Evolutionary conservation across 23 tunicate genomes (phyloP).

Genomic region (Ciona savignyi): DNA sequence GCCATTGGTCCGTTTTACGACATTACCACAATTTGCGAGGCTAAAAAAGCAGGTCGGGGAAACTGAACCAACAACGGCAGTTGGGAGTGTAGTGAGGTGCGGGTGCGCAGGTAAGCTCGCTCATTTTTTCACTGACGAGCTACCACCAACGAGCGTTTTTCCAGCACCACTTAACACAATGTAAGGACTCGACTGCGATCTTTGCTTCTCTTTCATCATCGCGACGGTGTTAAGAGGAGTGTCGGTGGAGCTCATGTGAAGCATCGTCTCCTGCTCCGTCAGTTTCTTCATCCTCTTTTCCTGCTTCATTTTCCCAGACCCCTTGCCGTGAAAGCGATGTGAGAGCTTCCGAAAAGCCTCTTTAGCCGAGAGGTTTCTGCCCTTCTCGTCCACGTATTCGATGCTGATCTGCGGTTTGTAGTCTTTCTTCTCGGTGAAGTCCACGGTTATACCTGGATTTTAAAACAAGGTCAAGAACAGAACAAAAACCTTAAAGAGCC

Average conservation of each 20-base stretch:
- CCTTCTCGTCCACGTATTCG: slow-evolving; percentile 79
- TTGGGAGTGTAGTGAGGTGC: no score
- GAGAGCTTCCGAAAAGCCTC: slow-evolving; percentile 96
- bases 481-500: background rate
- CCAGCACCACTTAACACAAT: slow-evolving; percentile 94
- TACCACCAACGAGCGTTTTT: slow-evolving; percentile 78
- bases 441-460: slow-evolving; percentile 38
- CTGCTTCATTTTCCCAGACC: slow-evolving; percentile 85
- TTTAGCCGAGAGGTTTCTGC: slow-evolving; percentile 51
- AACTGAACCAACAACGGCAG: no score
- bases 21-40: no score
- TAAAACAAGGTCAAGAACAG: background rate
- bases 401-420: slow-evolving; percentile 74
- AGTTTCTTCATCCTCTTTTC: slow-evolving; percentile 84
- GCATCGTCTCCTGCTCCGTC: slow-evolving; percentile 70
- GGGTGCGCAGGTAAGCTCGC: background rate
- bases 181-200: slow-evolving; percentile 69
- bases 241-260: slow-evolving; percentile 90
- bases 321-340: slow-evolving; percentile 96
- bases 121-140: background rate
- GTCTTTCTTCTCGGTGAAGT: slow-evolving; percentile 82
- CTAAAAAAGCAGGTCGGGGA: no score
- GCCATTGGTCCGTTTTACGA: no score
- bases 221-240: slow-evolving; percentile 98
- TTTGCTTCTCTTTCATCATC: slow-evolving; percentile 80